A percentile compares a stretch with the other conserved stretches of the same genome.
Evolutionary conservation across 1,140 invertebrate species (phyloP).

Genomic region (Drosophila arawakana): DNA sequence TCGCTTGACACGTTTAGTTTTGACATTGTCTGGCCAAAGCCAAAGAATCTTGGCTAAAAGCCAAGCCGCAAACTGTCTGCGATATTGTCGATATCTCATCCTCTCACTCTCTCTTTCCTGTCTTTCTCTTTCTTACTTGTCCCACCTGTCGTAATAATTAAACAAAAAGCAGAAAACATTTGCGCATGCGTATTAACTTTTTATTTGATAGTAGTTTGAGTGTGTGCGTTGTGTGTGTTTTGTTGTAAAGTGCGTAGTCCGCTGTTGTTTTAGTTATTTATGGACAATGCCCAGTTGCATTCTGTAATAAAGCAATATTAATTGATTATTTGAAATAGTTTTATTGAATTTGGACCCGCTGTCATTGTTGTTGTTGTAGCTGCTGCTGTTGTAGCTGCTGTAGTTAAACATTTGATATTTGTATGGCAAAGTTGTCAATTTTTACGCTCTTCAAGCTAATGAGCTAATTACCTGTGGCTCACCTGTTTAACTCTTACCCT

Average conservation of each 20-base stretch:
- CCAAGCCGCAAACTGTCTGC: slow-evolving; percentile 22
- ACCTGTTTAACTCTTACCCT: slow-evolving; percentile 3
- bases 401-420: slow-evolving; percentile 28
- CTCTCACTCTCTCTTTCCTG: slow-evolving; percentile 5
- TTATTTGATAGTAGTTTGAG: slow-evolving; percentile 28
- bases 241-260: slow-evolving; percentile 23
- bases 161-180: slow-evolving; percentile 43
- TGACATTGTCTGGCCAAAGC: slow-evolving; percentile 68
- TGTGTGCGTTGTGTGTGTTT: slow-evolving; percentile 14
- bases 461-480: slow-evolving; percentile 35
- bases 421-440: slow-evolving; percentile 29
- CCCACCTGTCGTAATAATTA: slow-evolving; percentile 47
- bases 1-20: slow-evolving; percentile 67
- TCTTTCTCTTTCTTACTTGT: slow-evolving; percentile 3
- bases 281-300: slow-evolving; percentile 48
- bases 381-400: not conserved
- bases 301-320: slow-evolving; percentile 65
- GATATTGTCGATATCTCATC: not conserved
- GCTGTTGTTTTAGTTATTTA: slow-evolving; percentile 50
- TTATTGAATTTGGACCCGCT: slow-evolving; percentile 13
- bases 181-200: slow-evolving; percentile 65
- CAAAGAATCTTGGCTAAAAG: slow-evolving; percentile 62
- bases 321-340: slow-evolving; percentile 54
- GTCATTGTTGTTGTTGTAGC: slow-evolving; percentile 2
- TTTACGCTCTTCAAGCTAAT: slow-evolving; percentile 24